These are phyloP conservation scores for Aselliscus stoliczkanus DNA, from an alignment of 2,797 vertebrate species.

Conservation along the genomic window DNA sequence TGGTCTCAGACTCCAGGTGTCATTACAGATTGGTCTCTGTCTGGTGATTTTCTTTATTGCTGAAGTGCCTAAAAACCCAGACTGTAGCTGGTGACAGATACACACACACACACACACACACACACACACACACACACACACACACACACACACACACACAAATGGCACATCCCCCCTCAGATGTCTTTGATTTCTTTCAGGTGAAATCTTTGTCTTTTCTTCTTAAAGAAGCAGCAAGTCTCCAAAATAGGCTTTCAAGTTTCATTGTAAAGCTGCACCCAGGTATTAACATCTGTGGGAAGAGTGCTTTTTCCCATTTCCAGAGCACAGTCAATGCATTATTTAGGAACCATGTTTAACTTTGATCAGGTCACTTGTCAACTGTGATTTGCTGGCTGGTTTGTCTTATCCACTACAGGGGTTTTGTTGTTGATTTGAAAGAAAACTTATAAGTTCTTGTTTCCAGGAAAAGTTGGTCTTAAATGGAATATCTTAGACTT, in stretches of 20 bases:
- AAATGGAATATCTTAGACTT: neutral
- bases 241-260: neutral
- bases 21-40: neutral
- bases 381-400: neutral
- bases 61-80: neutral
- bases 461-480: slow-evolving; percentile 30
- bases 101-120: neutral
- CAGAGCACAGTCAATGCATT: neutral
- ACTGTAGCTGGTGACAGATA: neutral
- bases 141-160: neutral
- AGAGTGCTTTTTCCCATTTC: neutral
- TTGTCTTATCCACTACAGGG: neutral
- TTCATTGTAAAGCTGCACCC: neutral
- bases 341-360: neutral
- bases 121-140: neutral
- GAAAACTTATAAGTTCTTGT: neutral
- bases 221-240: neutral
- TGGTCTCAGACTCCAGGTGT: neutral
- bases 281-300: neutral
- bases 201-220: neutral
- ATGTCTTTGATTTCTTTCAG: neutral
- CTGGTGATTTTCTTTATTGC: neutral
- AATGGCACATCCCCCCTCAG: neutral
- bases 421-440: slow-evolving; percentile 9
- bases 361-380: neutral